Evolutionary conservation across 1,140 invertebrate species (phyloP).

Genomic region (Listronotus bonariensis): DNA sequence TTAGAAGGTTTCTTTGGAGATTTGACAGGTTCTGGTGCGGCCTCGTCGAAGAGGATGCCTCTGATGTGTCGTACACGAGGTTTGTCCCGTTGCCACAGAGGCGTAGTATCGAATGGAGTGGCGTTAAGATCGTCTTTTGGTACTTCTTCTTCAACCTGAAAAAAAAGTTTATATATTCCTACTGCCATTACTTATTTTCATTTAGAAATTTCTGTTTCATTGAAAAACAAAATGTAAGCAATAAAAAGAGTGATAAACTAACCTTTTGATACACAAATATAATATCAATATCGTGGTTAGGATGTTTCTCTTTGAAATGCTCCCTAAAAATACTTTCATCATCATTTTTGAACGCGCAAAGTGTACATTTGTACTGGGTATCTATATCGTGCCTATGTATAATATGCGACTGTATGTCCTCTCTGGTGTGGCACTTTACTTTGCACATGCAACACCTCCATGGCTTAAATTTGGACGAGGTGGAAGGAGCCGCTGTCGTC

Average conservation of each 20-base stretch:
- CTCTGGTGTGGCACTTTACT: slow-evolving; percentile 63
- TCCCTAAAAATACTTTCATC: slow-evolving; percentile 61
- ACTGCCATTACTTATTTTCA: too few relatives aligned
- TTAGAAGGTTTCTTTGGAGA: slow-evolving; percentile 42
- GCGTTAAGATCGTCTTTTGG: slow-evolving; percentile 35
- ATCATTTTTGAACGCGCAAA: slow-evolving; percentile 65
- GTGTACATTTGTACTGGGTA: slow-evolving; percentile 68
- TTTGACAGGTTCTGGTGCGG: slow-evolving; percentile 45
- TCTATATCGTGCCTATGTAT: slow-evolving; percentile 63
- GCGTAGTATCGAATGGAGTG: slow-evolving; percentile 63
- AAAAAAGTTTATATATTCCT: too few relatives aligned
- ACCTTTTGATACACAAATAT: slow-evolving; percentile 43
- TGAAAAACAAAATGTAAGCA: too few relatives aligned
- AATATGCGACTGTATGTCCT: slow-evolving; percentile 65
- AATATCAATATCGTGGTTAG: slow-evolving; percentile 51
- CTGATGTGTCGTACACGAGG: slow-evolving; percentile 64
- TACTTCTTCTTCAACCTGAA: slow-evolving; percentile 38
- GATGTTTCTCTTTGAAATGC: slow-evolving; percentile 62
- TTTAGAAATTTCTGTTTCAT: too few relatives aligned
- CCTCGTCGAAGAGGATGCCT: slow-evolving; percentile 62
- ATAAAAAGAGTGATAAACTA: neutral
- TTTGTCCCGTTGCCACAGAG: slow-evolving; percentile 61
- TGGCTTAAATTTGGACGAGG: slow-evolving; percentile 61
- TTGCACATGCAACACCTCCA: slow-evolving; percentile 75
- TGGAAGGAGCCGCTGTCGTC: slow-evolving; percentile 40